Percentiles rank a stretch among this genome's conserved stretches.
phyloP scores from a whole-genome alignment of 2,888 invertebrate species.

The Ypsolopha scabrella region DNA sequence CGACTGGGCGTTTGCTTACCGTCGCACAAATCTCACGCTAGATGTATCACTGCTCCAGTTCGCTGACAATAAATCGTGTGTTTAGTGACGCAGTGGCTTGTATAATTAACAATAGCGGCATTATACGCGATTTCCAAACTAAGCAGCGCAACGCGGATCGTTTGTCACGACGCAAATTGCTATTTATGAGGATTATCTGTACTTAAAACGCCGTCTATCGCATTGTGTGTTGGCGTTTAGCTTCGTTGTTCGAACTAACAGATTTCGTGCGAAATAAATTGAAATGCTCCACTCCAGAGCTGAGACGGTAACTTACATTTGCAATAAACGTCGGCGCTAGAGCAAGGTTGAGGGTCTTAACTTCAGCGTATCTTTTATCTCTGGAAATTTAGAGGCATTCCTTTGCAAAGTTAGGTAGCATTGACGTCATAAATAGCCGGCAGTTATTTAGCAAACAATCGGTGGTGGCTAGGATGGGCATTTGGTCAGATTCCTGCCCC shows the following conservation, averaged over 20 bases:
- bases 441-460: slow-evolving; percentile 61
- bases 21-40: slow-evolving; percentile 47
- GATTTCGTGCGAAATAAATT: slow-evolving; percentile 1
- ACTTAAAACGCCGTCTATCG: slow-evolving; percentile 30
- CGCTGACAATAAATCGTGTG: slow-evolving; percentile 63
- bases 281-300: neutral
- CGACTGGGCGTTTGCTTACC: slow-evolving; percentile 5
- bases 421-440: slow-evolving; percentile 51
- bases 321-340: neutral
- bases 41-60: slow-evolving; percentile 55
- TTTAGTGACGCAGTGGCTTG: slow-evolving; percentile 62
- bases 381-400: neutral
- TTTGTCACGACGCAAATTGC: slow-evolving; percentile 65
- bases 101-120: slow-evolving; percentile 65
- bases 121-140: slow-evolving; percentile 66
- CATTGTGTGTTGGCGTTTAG: slow-evolving; percentile 19
- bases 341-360: neutral
- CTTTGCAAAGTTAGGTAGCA: neutral
- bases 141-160: slow-evolving; percentile 45
- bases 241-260: slow-evolving; percentile 10
- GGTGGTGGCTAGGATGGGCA: slow-evolving; percentile 51
- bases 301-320: neutral
- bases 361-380: neutral
- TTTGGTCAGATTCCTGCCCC: slow-evolving; percentile 66
- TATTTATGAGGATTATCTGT: slow-evolving; percentile 63